Evolutionary conservation across 2,113 vertebrate genomes (phyloP).

Genomic region (Macheiramphus alcinus): DNA sequence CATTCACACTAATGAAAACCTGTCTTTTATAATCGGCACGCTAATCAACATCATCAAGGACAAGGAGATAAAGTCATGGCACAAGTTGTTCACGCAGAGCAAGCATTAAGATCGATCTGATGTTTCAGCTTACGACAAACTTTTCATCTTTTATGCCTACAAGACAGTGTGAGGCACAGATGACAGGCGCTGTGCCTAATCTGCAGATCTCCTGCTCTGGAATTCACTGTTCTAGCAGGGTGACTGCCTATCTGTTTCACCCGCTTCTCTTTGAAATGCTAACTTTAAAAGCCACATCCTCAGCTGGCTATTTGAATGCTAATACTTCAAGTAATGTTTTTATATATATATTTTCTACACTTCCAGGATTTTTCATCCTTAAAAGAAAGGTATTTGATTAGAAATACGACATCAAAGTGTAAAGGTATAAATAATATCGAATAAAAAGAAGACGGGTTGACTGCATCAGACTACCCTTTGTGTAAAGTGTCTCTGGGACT

Average conservation of each 20-base stretch:
- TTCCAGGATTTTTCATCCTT: background rate
- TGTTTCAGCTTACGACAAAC: background rate
- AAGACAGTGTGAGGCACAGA: background rate
- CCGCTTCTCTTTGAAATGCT: conserved; percentile 50
- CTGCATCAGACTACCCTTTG: background rate
- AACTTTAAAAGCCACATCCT: conserved; percentile 49
- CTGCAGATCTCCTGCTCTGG: conserved; percentile 47
- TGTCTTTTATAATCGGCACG: background rate
- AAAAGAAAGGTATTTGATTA: background rate
- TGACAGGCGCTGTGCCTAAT: background rate
- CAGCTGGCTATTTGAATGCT: background rate
- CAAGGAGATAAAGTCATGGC: background rate
- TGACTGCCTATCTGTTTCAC: conserved; percentile 17
- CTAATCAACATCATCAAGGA: background rate
- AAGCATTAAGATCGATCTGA: background rate
- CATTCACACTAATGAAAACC: background rate
- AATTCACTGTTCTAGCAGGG: conserved; percentile 2
- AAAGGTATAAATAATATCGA: background rate
- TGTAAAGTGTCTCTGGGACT: background rate
- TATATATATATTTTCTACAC: background rate
- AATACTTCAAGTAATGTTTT: background rate
- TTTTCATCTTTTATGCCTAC: conserved; percentile 29
- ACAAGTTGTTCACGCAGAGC: background rate
- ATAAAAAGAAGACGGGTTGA: background rate
- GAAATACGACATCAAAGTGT: background rate